Percentiles rank a stretch among this genome's conserved stretches.
Evolutionary conservation across 2,888 invertebrate species (phyloP).

Genomic region (Pyrgus malvae): DNA sequence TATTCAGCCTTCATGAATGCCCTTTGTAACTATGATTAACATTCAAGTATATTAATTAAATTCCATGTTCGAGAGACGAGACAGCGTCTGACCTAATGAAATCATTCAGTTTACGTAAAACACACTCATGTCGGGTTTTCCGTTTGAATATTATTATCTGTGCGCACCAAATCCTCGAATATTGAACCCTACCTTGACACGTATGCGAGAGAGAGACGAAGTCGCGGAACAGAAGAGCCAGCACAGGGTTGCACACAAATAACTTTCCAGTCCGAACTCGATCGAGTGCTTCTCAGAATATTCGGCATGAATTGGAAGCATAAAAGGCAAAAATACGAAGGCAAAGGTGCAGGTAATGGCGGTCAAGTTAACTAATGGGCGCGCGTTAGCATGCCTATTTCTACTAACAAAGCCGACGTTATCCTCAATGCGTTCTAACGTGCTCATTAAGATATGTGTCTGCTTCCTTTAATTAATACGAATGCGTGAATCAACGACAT

Average conservation of each 20-base stretch:
- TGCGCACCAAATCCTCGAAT: slow-evolving; percentile 73
- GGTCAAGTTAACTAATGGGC: slow-evolving; percentile 33
- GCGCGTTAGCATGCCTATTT: slow-evolving; percentile 25
- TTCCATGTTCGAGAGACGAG: background rate
- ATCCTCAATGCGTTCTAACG: slow-evolving; percentile 38
- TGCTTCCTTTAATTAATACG: slow-evolving; percentile 55
- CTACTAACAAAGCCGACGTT: slow-evolving; percentile 33
- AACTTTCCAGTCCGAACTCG: slow-evolving; percentile 63
- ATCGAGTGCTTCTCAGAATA: slow-evolving; percentile 70
- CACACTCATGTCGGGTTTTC: slow-evolving; percentile 63
- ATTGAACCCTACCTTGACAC: slow-evolving; percentile 81
- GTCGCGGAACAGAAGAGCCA: slow-evolving; percentile 65
- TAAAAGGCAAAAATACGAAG: slow-evolving; percentile 33
- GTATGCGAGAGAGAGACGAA: slow-evolving; percentile 70
- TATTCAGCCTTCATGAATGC: slow-evolving; percentile 21
- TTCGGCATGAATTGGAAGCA: slow-evolving; percentile 41
- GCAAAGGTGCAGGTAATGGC: slow-evolving; percentile 44
- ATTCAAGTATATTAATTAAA: no score
- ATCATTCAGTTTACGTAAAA: slow-evolving; percentile 61
- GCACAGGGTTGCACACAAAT: slow-evolving; percentile 76
- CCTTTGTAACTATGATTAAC: background rate
- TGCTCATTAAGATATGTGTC: slow-evolving; percentile 44
- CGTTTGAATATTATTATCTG: slow-evolving; percentile 56
- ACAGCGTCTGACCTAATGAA: slow-evolving; percentile 58
- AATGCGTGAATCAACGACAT: slow-evolving; percentile 52